A percentile compares a stretch with the other conserved stretches of the same genome.
Conservation (phyloP, 2,113 vertebrate genomes). For the Rhynchomys soricoides region DNA sequence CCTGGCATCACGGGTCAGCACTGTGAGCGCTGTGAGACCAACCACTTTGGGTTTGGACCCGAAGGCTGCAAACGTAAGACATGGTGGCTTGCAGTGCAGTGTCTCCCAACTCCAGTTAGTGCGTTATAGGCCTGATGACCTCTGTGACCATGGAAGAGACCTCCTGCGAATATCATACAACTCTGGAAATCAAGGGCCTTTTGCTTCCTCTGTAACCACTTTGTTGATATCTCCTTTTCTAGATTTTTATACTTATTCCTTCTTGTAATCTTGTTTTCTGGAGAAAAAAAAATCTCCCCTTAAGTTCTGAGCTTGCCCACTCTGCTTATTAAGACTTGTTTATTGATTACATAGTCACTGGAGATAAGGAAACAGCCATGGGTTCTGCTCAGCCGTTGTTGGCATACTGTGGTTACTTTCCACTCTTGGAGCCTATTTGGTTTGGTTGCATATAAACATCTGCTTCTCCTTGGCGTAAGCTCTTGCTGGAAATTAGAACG, state of each 20-base stretch:
- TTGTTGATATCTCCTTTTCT: not conserved
- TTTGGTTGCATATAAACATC: slow-evolving; percentile 46
- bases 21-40: slow-evolving; percentile 93
- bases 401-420: slow-evolving; percentile 34
- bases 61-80: slow-evolving; percentile 98
- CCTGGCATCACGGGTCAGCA: slow-evolving; percentile 91
- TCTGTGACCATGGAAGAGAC: not conserved
- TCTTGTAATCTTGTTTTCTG: not conserved
- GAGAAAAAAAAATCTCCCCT: not conserved
- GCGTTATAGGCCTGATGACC: not conserved
- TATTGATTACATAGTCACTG: not conserved
- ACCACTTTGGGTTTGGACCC: slow-evolving; percentile 95
- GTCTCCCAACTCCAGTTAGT: not conserved
- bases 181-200: not conserved
- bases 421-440: slow-evolving; percentile 37
- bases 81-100: not conserved
- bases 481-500: slow-evolving; percentile 59
- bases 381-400: not conserved
- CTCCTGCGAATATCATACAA: not conserved
- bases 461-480: slow-evolving; percentile 71
- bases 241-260: not conserved
- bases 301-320: not conserved
- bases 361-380: not conserved
- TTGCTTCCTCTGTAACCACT: not conserved
- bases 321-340: not conserved